These are phyloP conservation scores for Caenorhabditis macrosperma DNA, from an alignment of 2,888 invertebrate species.

Conservation along the genomic window DNA sequence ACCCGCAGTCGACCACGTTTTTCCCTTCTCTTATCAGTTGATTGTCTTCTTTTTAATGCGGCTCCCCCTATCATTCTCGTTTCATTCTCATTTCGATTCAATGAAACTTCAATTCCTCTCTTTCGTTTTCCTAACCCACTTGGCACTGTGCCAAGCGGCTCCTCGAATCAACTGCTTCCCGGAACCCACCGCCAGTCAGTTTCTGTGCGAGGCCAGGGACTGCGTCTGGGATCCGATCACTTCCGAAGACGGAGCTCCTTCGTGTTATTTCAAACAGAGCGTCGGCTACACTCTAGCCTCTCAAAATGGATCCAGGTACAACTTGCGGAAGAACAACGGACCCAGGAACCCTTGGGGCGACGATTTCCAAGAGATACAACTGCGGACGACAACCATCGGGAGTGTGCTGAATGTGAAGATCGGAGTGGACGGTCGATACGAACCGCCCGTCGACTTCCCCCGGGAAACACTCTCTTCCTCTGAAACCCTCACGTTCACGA, in stretches of 20 bases:
- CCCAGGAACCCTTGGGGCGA: conserved; percentile 71
- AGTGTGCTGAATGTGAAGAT: conserved; percentile 68
- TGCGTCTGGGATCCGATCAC: conserved; percentile 64
- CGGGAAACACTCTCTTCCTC: conserved; percentile 37
- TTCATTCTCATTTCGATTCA: background rate
- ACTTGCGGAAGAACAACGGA: conserved; percentile 57
- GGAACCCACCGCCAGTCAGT: conserved; percentile 62
- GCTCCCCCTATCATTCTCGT: background rate
- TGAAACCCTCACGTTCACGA: conserved; percentile 58
- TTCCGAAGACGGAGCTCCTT: conserved; percentile 54
- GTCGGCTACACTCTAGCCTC: conserved; percentile 66
- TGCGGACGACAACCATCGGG: conserved; percentile 61
- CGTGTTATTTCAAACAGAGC: conserved; percentile 67
- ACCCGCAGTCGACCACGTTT: background rate
- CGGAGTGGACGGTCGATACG: conserved; percentile 59
- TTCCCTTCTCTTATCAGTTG: background rate
- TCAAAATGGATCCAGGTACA: conserved; percentile 35
- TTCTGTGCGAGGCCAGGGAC: conserved; percentile 67
- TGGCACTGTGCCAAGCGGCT: background rate
- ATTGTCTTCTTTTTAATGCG: background rate
- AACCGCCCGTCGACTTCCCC: conserved; percentile 70
- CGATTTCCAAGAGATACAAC: conserved; percentile 59
- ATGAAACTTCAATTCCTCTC: background rate
- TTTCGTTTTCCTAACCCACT: background rate
- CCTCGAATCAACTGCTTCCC: conserved; percentile 68